Percentiles rank a stretch among this genome's conserved stretches.
Evolutionary conservation across 2,113 vertebrate species (phyloP).

Genomic region (Chloropsis cyanopogon): DNA sequence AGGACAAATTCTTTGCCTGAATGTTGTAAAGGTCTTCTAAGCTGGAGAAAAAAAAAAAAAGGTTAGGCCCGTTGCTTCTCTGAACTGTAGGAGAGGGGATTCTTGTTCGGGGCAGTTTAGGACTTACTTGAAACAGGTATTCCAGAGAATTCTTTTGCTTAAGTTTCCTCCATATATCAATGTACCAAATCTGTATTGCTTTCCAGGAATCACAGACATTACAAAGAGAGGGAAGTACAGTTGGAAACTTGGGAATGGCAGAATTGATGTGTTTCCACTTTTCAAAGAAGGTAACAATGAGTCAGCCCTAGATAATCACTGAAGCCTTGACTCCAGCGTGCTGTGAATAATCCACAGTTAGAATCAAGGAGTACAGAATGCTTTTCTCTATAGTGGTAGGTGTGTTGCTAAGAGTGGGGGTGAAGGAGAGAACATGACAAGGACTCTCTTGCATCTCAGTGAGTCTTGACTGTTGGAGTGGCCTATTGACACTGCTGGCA

Average conservation of each 20-base stretch:
- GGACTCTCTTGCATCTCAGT: background rate
- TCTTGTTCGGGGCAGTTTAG: background rate
- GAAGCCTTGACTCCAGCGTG: background rate
- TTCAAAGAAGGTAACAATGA: background rate
- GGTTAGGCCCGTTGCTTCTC: background rate
- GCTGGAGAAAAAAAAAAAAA: background rate
- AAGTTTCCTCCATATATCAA: background rate
- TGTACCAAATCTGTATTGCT: background rate
- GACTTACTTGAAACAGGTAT: background rate
- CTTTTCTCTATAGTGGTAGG: background rate
- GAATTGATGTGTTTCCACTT: background rate
- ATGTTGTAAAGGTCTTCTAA: background rate
- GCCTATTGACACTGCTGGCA: slow-evolving; percentile 12
- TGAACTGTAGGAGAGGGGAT: background rate
- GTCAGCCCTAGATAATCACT: background rate
- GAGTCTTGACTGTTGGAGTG: slow-evolving; percentile 36
- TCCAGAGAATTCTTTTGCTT: background rate
- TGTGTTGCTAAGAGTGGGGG: background rate
- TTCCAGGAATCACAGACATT: background rate
- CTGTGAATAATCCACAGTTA: background rate
- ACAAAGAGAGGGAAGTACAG: background rate
- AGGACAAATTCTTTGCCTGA: background rate
- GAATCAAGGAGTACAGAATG: background rate
- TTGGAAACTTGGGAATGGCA: background rate
- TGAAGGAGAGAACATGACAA: background rate